phyloP scores from a whole-genome alignment of 2,113 vertebrate species.

The Chunga burmeisteri region DNA sequence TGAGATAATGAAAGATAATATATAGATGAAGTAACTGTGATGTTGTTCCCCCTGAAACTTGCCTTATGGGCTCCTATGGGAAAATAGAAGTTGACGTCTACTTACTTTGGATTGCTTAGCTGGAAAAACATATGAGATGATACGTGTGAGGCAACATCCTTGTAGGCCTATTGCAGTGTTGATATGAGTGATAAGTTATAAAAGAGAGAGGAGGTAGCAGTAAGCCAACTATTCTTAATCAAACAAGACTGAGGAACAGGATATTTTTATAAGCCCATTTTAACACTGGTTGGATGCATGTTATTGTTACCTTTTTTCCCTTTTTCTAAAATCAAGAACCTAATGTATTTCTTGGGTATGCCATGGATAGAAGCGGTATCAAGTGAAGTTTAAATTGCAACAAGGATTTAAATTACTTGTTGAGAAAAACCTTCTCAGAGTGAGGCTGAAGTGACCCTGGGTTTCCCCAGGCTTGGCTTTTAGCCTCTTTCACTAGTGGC shows the following conservation, averaged over 20 bases:
- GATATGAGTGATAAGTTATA: background rate
- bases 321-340: background rate
- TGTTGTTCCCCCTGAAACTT: conserved; percentile 13
- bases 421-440: background rate
- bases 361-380: background rate
- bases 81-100: background rate
- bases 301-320: background rate
- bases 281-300: background rate
- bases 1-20: conserved; percentile 48
- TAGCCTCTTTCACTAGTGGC: background rate
- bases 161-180: background rate
- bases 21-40: conserved; percentile 51
- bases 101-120: conserved; percentile 40
- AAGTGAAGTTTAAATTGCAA: background rate
- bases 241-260: background rate
- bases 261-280: background rate
- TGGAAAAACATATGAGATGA: background rate
- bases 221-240: background rate
- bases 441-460: background rate
- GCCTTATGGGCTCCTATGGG: background rate
- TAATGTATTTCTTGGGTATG: background rate
- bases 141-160: background rate
- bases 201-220: background rate
- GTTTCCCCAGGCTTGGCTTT: background rate
- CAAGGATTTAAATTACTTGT: background rate